These are phyloP conservation scores for Samia ricini DNA, from an alignment of 1,140 invertebrate genomes.

Conservation along the genomic window DNA sequence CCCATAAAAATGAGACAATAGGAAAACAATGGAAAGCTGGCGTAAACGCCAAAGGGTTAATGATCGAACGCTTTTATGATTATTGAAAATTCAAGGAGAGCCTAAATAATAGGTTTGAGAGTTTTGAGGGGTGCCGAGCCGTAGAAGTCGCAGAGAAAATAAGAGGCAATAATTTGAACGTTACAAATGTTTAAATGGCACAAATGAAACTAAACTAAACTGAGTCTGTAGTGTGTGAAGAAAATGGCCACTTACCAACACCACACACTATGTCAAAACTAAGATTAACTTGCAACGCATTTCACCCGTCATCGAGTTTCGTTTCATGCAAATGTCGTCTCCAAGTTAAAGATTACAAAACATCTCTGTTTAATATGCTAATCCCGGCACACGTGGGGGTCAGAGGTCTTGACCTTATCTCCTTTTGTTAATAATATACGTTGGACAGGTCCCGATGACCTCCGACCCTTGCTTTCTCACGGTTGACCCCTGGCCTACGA, in stretches of 20 bases:
- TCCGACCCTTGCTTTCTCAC: constrained; percentile 62
- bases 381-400: constrained; percentile 45
- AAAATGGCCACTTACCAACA: not conserved
- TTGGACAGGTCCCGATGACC: constrained; percentile 61
- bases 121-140: too few species aligned
- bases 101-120: too few species aligned
- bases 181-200: too few species aligned
- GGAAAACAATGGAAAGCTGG: too few species aligned
- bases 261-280: not conserved
- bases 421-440: constrained; percentile 40
- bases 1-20: too few species aligned
- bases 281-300: not conserved
- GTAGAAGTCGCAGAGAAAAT: too few species aligned
- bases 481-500: constrained; percentile 42
- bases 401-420: constrained; percentile 62
- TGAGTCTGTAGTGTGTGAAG: too few species aligned
- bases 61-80: too few species aligned
- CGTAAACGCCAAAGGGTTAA: too few species aligned
- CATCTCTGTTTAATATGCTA: constrained; percentile 23
- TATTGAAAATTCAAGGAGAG: too few species aligned
- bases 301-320: constrained; percentile 15
- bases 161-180: too few species aligned
- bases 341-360: constrained; percentile 12
- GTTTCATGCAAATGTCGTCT: constrained; percentile 41
- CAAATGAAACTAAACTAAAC: too few species aligned